phyloP scores from a whole-genome alignment of 2,797 vertebrate genomes.

The Pitangus sulphuratus region DNA sequence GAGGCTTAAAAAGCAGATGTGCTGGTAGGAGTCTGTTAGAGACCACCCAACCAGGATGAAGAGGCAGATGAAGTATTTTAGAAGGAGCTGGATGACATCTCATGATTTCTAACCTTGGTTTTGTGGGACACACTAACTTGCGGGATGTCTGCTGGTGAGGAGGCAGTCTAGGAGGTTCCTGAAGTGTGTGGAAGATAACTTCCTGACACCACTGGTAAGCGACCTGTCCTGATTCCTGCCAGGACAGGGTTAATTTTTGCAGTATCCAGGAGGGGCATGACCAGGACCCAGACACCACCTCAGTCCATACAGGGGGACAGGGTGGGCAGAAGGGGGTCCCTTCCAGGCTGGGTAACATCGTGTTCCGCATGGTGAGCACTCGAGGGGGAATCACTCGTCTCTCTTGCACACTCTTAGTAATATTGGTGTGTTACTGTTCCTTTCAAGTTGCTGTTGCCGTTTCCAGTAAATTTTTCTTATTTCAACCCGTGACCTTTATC shows the following conservation, averaged over 20 bases:
- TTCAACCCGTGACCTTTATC: background rate
- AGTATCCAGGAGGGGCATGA: background rate
- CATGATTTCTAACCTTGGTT: background rate
- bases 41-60: background rate
- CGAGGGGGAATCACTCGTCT: rapidly evolving
- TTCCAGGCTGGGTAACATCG: too few relatives aligned
- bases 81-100: background rate
- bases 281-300: background rate
- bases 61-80: background rate
- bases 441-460: background rate
- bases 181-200: background rate
- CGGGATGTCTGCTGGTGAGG: background rate
- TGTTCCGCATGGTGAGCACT: rapidly evolving
- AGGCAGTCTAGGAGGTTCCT: background rate
- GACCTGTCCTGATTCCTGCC: background rate
- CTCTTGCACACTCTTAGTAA: background rate
- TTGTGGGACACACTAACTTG: background rate
- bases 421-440: background rate
- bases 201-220: background rate
- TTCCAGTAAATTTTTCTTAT: background rate
- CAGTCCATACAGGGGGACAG: too few relatives aligned
- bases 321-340: too few relatives aligned
- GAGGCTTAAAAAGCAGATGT: background rate
- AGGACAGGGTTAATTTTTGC: background rate
- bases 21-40: background rate